Conservation (phyloP, 2,888 invertebrate species). For the Tetranychus truncatus region DNA sequence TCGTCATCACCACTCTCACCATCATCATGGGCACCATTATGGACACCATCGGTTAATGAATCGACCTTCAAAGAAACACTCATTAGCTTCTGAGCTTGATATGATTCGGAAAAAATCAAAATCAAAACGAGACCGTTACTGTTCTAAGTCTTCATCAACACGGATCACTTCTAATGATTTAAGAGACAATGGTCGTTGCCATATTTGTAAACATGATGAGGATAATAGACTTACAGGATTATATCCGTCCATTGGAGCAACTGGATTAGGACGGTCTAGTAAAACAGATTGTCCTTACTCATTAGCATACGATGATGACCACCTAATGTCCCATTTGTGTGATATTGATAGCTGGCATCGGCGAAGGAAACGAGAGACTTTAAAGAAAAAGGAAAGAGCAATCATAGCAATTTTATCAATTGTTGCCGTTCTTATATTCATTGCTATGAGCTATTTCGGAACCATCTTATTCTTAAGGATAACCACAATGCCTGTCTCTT, state of each 20-base stretch:
- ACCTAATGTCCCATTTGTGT: constrained; percentile 5
- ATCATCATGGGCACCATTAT: neutral
- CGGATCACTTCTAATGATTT: neutral
- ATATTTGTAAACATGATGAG: neutral
- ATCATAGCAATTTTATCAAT: neutral
- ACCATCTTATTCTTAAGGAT: constrained; percentile 10
- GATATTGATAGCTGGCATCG: constrained; percentile 10
- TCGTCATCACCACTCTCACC: constrained; percentile 7
- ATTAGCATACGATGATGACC: neutral
- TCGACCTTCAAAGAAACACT: neutral
- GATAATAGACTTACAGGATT: neutral
- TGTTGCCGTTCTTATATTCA: constrained; percentile 8
- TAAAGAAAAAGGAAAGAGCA: constrained; percentile 3
- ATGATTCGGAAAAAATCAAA: neutral
- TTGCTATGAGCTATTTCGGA: constrained; percentile 9
- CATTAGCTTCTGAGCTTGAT: neutral
- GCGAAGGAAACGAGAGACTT: neutral
- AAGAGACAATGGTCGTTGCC: neutral
- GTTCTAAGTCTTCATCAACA: neutral
- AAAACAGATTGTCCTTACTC: constrained; percentile 3
- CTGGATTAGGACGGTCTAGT: no score
- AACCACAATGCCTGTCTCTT: constrained; percentile 3
- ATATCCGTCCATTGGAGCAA: no score
- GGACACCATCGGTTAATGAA: neutral
- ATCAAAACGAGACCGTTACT: neutral